These are phyloP conservation scores for Psilopsiagon aymara DNA, from an alignment of 2,113 vertebrate genomes.

Conservation along the genomic window DNA sequence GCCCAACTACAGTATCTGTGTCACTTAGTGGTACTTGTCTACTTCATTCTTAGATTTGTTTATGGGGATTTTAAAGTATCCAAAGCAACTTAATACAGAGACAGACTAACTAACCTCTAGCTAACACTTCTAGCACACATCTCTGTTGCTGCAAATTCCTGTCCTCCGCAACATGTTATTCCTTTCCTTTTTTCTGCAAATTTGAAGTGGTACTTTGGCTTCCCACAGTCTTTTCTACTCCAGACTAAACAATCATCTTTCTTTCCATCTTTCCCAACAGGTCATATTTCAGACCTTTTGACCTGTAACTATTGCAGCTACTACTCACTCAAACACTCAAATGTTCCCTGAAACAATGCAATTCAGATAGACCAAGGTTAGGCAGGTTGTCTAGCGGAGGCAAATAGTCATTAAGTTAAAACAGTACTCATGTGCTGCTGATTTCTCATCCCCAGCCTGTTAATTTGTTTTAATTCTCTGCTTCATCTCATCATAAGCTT, in stretches of 20 bases:
- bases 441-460: not conserved
- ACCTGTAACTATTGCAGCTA: not conserved
- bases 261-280: not conserved
- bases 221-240: not conserved
- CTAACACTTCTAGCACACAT: not conserved
- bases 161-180: not conserved
- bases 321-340: not conserved
- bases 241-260: not conserved
- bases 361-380: not conserved
- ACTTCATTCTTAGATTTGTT: not conserved
- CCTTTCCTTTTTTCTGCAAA: not conserved
- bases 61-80: not conserved
- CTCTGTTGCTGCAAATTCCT: not conserved
- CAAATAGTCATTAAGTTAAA: not conserved
- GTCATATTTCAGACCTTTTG: constrained; percentile 24
- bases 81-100: not conserved
- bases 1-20: not conserved
- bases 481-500: not conserved
- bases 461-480: not conserved
- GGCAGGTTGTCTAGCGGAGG: not conserved
- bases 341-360: constrained; percentile 9
- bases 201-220: not conserved
- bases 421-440: not conserved
- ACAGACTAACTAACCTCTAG: not conserved
- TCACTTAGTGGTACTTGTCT: not conserved